phyloP scores from a whole-genome alignment of 2,113 vertebrate species.

The Cavia porcellus region DNA sequence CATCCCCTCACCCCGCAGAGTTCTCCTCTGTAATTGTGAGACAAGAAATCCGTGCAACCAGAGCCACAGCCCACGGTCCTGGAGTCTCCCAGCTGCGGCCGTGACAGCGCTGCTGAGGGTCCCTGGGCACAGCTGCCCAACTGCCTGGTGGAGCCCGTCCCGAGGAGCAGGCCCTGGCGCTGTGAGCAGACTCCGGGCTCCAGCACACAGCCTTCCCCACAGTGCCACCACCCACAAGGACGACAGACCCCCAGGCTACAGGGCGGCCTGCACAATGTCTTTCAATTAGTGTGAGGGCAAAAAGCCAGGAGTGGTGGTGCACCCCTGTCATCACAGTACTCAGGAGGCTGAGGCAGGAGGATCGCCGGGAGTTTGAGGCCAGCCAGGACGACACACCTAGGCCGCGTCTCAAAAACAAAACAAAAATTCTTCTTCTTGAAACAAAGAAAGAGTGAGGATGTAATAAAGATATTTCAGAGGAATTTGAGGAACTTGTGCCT shows the following conservation, averaged over 20 bases:
- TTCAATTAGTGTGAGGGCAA: background rate
- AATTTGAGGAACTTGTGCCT: background rate
- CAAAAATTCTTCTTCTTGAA: background rate
- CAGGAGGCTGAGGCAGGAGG: background rate
- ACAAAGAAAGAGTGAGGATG: background rate
- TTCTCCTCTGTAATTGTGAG: background rate
- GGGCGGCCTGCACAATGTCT: background rate
- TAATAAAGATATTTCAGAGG: background rate
- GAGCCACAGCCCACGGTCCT: background rate
- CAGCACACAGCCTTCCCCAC: background rate
- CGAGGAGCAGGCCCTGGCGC: rapidly evolving
- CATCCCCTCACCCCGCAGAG: background rate
- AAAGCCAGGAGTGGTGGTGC: background rate
- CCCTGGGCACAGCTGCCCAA: background rate
- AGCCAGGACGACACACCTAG: background rate
- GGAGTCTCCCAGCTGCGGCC: background rate
- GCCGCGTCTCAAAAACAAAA: background rate
- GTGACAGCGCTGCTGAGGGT: background rate
- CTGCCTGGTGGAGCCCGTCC: background rate
- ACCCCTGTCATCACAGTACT: background rate
- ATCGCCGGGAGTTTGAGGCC: background rate
- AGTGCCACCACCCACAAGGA: background rate
- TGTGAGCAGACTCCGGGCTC: background rate
- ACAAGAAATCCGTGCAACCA: background rate
- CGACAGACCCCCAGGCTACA: background rate